Conservation (phyloP, 2,888 invertebrate species). For the Troilus luridus region DNA sequence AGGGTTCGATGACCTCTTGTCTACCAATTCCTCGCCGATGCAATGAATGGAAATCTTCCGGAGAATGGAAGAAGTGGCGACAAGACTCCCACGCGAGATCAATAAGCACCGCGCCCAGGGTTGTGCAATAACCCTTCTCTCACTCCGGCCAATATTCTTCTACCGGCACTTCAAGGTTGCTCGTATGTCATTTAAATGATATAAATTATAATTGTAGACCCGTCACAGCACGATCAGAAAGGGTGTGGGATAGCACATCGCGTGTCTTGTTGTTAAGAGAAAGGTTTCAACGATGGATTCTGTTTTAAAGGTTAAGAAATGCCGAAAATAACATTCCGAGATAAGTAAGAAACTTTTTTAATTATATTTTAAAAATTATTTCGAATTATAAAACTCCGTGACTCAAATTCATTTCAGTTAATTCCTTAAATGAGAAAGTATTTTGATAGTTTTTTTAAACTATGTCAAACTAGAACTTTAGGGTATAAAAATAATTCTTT, state of each 20-base stretch:
- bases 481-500: too few species aligned
- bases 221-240: not conserved
- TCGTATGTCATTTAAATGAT: not conserved
- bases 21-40: not conserved
- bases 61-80: not conserved
- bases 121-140: constrained; percentile 50
- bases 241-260: not conserved
- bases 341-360: too few species aligned
- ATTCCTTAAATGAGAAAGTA: too few species aligned
- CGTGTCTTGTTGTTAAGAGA: not conserved
- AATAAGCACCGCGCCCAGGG: constrained; percentile 35
- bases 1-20: not conserved
- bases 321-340: too few species aligned
- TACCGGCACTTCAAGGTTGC: constrained; percentile 5
- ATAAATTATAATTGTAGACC: not conserved
- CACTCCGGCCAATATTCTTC: not conserved
- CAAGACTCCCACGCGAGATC: constrained; percentile 6
- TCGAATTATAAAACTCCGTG: too few species aligned
- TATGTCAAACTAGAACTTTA: too few species aligned
- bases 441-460: too few species aligned
- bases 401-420: too few species aligned
- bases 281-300: not conserved
- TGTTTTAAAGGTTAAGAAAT: not conserved
- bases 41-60: not conserved
- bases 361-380: too few species aligned